Percentiles rank a stretch among this genome's conserved stretches.
Evolutionary conservation across 2,113 vertebrate species (phyloP).

Genomic region (Caranx melampygus): DNA sequence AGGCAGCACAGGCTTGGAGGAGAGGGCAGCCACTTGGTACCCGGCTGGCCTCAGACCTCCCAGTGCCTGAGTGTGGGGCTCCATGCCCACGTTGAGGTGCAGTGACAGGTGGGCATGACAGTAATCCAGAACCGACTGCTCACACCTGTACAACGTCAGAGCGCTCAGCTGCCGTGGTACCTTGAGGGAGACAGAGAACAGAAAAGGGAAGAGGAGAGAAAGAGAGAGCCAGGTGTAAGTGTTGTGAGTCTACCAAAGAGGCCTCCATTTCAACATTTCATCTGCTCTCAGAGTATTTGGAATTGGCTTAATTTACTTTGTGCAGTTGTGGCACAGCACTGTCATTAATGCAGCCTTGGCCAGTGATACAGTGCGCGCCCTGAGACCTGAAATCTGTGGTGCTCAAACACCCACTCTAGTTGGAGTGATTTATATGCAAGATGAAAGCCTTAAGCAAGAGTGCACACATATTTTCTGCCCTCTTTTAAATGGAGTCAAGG

Average conservation of each 20-base stretch:
- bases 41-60: constrained; percentile 64
- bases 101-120: constrained; percentile 78
- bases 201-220: constrained; percentile 30
- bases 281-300: constrained; percentile 56
- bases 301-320: constrained; percentile 68
- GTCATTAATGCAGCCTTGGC: constrained; percentile 72
- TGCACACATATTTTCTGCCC: constrained; percentile 77
- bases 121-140: constrained; percentile 79
- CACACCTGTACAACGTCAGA: constrained; percentile 79
- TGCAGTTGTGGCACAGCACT: constrained; percentile 51
- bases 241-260: constrained; percentile 39
- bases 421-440: constrained; percentile 80
- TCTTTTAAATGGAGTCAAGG: constrained; percentile 82
- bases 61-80: constrained; percentile 63
- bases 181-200: constrained; percentile 55
- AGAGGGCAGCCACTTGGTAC: constrained; percentile 61
- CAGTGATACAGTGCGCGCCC: constrained; percentile 62
- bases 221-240: constrained; percentile 25
- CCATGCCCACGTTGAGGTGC: constrained; percentile 72
- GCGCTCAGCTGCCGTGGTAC: constrained; percentile 76
- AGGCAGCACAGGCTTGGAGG: constrained; percentile 70
- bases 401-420: constrained; percentile 72
- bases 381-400: constrained; percentile 71
- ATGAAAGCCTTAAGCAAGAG: constrained; percentile 79
- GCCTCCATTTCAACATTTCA: constrained; percentile 37